Conservation (phyloP, 2,888 invertebrate species). For the Andricus quercusramuli region DNA sequence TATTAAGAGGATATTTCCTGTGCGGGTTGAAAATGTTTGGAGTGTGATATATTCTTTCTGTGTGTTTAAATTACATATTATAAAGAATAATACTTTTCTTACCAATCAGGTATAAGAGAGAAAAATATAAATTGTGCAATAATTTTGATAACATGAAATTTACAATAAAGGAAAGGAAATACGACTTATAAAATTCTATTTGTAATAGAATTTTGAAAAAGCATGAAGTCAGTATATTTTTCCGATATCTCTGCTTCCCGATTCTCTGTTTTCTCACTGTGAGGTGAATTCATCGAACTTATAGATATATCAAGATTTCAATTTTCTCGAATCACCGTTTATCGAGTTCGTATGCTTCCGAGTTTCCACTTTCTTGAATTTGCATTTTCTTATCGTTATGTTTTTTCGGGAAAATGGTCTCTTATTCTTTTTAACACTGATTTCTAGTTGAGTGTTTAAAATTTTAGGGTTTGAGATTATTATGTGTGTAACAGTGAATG, state of each 20-base stretch:
- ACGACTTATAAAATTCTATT: slow-evolving; percentile 6
- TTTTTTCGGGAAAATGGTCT: background rate
- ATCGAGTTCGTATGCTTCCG: background rate
- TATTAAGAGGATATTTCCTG: too few species aligned
- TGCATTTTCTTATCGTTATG: background rate
- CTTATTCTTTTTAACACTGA: background rate
- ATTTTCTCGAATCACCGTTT: background rate
- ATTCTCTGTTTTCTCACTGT: background rate
- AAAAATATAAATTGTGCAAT: background rate
- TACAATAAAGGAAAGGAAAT: background rate
- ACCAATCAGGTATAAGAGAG: background rate
- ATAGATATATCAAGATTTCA: slow-evolving; percentile 11
- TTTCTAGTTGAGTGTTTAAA: background rate
- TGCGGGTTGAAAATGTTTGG: too few species aligned
- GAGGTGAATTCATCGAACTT: background rate
- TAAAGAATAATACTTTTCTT: background rate
- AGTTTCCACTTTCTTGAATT: background rate
- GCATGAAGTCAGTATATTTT: slow-evolving; percentile 6
- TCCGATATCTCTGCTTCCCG: background rate
- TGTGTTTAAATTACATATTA: too few species aligned
- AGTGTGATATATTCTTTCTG: too few species aligned
- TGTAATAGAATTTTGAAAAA: slow-evolving; percentile 3
- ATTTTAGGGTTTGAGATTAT: background rate
- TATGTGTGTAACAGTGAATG: background rate
- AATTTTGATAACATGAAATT: background rate